These are phyloP conservation scores for Xiphorhynchus erythropygius DNA, from an alignment of 2,797 vertebrate species.

Conservation along the genomic window DNA sequence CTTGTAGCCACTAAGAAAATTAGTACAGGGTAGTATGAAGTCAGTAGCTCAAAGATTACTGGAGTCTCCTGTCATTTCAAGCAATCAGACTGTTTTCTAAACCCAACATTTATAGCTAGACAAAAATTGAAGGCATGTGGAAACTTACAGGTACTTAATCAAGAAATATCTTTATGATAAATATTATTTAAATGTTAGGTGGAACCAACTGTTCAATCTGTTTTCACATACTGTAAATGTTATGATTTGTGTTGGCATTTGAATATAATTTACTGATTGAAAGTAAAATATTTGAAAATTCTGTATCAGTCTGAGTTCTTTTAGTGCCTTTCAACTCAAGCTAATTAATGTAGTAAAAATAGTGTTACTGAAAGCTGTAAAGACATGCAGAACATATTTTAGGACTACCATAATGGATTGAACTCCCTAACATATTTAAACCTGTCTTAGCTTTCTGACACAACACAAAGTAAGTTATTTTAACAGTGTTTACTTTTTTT, in stretches of 20 bases:
- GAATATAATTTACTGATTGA: constrained; percentile 37
- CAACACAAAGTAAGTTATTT: neutral
- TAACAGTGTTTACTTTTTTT: neutral
- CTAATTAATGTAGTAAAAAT: constrained; percentile 31
- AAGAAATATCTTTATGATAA: constrained; percentile 14
- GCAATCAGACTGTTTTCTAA: constrained; percentile 44
- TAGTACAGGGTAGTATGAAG: constrained; percentile 52
- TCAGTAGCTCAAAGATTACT: constrained; percentile 52
- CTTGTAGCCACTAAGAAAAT: constrained; percentile 66
- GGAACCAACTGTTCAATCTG: constrained; percentile 27
- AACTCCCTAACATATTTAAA: neutral
- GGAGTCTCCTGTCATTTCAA: constrained; percentile 16
- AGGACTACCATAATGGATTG: neutral
- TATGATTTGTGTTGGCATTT: constrained; percentile 30
- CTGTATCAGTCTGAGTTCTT: constrained; percentile 16
- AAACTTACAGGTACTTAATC: neutral
- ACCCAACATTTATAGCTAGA: neutral
- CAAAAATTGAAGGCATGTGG: constrained; percentile 13
- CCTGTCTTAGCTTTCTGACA: neutral
- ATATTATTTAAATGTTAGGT: constrained; percentile 44
- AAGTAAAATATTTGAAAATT: constrained; percentile 36
- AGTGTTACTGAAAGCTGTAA: neutral
- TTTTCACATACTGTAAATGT: constrained; percentile 18
- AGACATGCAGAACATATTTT: neutral
- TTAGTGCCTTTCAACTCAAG: neutral